Evolutionary conservation across 1,140 invertebrate species (phyloP), one percentile per base, ranked within the genome.

Genomic region (Dendrolimus kikuchii): DNA sequence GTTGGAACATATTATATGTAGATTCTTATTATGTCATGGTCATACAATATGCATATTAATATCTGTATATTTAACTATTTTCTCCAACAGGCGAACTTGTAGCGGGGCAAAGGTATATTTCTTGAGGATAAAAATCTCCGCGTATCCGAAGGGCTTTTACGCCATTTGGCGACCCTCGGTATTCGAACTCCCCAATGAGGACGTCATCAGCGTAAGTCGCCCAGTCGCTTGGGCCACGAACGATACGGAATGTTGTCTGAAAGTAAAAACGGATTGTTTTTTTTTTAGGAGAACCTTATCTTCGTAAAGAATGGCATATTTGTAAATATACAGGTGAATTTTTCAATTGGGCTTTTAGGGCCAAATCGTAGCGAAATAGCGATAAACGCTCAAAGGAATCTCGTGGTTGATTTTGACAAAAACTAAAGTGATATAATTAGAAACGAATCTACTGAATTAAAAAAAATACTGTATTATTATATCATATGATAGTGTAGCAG

Each of bases 111-210:
- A 75, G 5, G 49, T 66, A 77, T 0, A 78, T 51, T 0, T 60
- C 43, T 43, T 69, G 51, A 0, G 78, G 72, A 44, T 66, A 76
- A 10, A 86, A 57, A 60, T 86, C 82, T 0, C 82, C 82, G 0
- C 79, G 68, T 1, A 86, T 8, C 5, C 81, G 68, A 38, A 86
- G 5, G 0, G 77, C 76, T 3, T 55, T 53, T 0, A 73, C 74
- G 0, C 68, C 75, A 1, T 45, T 52, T 0, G 79, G 55, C 3
- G 80, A 50, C 2, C 72, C 79, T 5, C 82, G 66, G 48, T 67
- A 55, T 45, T 77, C 72, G 39, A 86, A 43, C 51, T 84, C 81
- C 4, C 82, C 82, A 5, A 86, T 74, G 5, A 81, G 68, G n/a
- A 76, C 7, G 53, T 68, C 69, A 48, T 81, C 74, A 0, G 76